Evolutionary conservation across 2,113 vertebrate species (phyloP).

Genomic region (Coryphaenoides rupestris): DNA sequence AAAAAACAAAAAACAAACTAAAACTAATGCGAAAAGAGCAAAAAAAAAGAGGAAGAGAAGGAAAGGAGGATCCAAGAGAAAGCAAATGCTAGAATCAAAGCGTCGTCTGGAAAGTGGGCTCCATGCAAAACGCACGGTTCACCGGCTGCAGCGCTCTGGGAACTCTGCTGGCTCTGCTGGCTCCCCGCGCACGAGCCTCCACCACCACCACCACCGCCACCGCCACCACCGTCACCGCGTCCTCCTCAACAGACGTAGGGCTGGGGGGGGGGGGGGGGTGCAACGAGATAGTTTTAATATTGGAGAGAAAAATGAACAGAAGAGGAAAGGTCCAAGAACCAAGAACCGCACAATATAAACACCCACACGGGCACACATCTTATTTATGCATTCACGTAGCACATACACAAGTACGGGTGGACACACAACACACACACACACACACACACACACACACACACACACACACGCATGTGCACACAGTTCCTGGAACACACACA

Average conservation of each 20-base stretch:
- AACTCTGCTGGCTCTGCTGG: neutral
- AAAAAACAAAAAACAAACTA: constrained; percentile 36
- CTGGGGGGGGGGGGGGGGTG: too few species aligned
- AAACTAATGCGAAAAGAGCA: too few species aligned
- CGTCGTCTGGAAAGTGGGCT: constrained; percentile 23
- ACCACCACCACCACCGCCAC: too few species aligned
- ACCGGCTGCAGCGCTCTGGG: constrained; percentile 3
- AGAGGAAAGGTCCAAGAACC: too few species aligned
- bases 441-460: neutral
- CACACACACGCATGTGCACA: neutral
- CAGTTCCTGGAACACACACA: neutral
- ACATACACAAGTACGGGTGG: neutral
- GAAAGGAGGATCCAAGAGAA: constrained; percentile 31
- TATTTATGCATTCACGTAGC: neutral
- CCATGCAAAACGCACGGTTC: constrained; percentile 18
- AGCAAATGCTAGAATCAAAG: constrained; percentile 52
- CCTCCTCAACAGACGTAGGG: constrained; percentile 18
- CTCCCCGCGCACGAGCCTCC: constrained; percentile 13
- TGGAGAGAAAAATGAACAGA: constrained; percentile 1
- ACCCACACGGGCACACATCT: neutral
- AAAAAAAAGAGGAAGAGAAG: too few species aligned
- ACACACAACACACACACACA: neutral
- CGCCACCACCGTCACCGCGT: too few species aligned
- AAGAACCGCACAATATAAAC: too few species aligned
- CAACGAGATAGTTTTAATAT: too few species aligned